Evolutionary conservation across 2,888 invertebrate species (phyloP), one percentile per base, ranked within the genome.

Genomic region (Paralinhomoeus sp.): DNA sequence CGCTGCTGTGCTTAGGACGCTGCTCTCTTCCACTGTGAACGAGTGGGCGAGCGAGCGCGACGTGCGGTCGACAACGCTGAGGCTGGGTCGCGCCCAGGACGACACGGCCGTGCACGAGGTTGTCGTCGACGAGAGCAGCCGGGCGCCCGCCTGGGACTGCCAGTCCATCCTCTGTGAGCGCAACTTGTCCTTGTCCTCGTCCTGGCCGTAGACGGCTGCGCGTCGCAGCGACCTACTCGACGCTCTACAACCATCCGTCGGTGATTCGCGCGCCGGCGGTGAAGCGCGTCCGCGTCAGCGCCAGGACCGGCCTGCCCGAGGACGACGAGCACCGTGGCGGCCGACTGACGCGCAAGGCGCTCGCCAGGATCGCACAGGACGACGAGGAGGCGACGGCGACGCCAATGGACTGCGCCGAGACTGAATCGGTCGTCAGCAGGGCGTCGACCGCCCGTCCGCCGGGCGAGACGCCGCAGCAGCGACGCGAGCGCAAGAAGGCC

Each of bases 211-310:
- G n/a, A n/a, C n/a, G n/a, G n/a, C n/a, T n/a, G n/a, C n/a, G n/a
- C n/a, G n/a, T n/a, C 50, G 23, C 46, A 61, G 62, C 80, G 21
- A 85, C 82, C 0, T 82, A 82, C 62, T 85, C 85, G 9, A 89
- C 78, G 60, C 69, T 80, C 43, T 84, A 83, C 63, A 89, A 91
- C 66, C 82, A 81, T 66, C 91, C 91, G 0, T 81, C 79, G 62
- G 55, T 83, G 22, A 84, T 87, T 42, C 51, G 45, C 40, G 50
- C 51, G 33, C 81, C 22, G 18, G 22, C 34, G 21, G 50, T 43
- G 34, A 41, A 34, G 17, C 12, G 35, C n/a, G 13, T 20, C 34
- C n/a, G 18, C 2, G 13, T 41, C 41, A 20, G 22, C 22, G n/a
- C 3, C 17, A 24, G 17, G 15, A 17, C 21, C 2, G 39, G 39